Percentiles rank a stretch among this genome's conserved stretches.
phyloP scores from a whole-genome alignment of 1,140 invertebrate species.

The Drosophila mayri region DNA sequence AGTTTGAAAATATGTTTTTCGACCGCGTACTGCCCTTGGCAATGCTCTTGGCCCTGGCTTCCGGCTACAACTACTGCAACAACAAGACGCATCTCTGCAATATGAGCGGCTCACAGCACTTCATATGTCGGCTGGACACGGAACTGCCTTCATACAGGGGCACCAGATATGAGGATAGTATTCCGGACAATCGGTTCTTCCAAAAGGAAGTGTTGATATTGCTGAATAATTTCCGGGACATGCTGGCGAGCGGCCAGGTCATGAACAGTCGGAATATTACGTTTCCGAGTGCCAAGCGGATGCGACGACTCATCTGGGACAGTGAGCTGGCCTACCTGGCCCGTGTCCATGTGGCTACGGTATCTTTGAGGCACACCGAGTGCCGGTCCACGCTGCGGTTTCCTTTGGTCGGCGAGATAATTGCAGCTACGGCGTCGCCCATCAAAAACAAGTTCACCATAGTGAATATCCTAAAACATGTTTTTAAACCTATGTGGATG shows the following conservation, averaged over 20 bases:
- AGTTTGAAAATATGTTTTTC: neutral
- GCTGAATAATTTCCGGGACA: conserved; percentile 32
- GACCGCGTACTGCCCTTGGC: neutral
- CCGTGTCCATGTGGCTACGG: conserved; percentile 43
- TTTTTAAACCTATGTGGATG: conserved; percentile 29
- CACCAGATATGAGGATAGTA: conserved; percentile 1
- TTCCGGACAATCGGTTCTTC: conserved; percentile 33
- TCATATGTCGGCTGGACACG: conserved; percentile 35
- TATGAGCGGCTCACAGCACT: conserved; percentile 17
- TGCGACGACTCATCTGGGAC: conserved; percentile 70
- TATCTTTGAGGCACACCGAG: conserved; percentile 48
- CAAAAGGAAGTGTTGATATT: neutral
- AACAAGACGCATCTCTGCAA: conserved; percentile 39
- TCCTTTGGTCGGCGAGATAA: conserved; percentile 38
- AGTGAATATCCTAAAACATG: neutral
- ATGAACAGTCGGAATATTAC: neutral
- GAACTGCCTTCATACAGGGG: conserved; percentile 17
- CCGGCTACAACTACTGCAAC: conserved; percentile 62
- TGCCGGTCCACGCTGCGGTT: conserved; percentile 50
- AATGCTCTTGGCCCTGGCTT: neutral
- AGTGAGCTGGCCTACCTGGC: conserved; percentile 59
- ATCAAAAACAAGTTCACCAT: neutral
- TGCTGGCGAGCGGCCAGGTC: conserved; percentile 37
- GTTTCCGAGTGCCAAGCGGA: conserved; percentile 48
- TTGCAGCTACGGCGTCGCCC: neutral